Evolutionary conservation across 2,888 invertebrate species (phyloP).

Genomic region (Asteroscopus sphinx): DNA sequence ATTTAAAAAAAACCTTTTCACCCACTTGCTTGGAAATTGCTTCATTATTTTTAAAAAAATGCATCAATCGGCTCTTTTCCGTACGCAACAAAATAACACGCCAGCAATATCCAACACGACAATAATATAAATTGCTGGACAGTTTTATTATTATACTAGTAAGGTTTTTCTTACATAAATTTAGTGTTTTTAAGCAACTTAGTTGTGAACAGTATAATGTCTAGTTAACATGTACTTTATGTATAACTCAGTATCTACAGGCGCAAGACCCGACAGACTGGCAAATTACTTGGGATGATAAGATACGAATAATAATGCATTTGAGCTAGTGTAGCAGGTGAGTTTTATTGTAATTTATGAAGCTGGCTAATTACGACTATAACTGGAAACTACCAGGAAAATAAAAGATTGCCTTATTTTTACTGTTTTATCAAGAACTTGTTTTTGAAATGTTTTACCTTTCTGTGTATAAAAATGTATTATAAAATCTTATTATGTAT

Average conservation of each 20-base stretch:
- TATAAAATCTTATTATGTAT: slow-evolving; percentile 1
- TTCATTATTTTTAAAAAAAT: too few relatives aligned
- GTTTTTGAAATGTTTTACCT: slow-evolving; percentile 4
- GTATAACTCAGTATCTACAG: slow-evolving; percentile 2
- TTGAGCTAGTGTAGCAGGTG: neutral
- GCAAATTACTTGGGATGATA: slow-evolving; percentile 6
- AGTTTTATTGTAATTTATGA: slow-evolving; percentile 8
- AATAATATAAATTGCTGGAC: too few relatives aligned
- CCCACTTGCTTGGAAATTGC: too few relatives aligned
- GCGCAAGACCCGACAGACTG: neutral
- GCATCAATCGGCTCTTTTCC: too few relatives aligned
- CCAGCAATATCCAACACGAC: too few relatives aligned
- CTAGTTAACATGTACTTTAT: slow-evolving; percentile 7
- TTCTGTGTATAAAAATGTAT: slow-evolving; percentile 9
- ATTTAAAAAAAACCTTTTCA: too few relatives aligned
- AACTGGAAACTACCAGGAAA: slow-evolving; percentile 23
- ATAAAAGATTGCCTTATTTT: slow-evolving; percentile 7
- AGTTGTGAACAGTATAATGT: slow-evolving; percentile 1
- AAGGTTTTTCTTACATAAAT: too few relatives aligned
- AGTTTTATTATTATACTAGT: too few relatives aligned
- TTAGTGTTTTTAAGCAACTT: too few relatives aligned
- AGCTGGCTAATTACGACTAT: slow-evolving; percentile 14
- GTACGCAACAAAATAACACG: too few relatives aligned
- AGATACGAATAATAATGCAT: neutral
- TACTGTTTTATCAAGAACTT: neutral